Base-by-base conservation (phyloP, 2,797 vertebrate genomes). In the Botia almorhae region DNA sequence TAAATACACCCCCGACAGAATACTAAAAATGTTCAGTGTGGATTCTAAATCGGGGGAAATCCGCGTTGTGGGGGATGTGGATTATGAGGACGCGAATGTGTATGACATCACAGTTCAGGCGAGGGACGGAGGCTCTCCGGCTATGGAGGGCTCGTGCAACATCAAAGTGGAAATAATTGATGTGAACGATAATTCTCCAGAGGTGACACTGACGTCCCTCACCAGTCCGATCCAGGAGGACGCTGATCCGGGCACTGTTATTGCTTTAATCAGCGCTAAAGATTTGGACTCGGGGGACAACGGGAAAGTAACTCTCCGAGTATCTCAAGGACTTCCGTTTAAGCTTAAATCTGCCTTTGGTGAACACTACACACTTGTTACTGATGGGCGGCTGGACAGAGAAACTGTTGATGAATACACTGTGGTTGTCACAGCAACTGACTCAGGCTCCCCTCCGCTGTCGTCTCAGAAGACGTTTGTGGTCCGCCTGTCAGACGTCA, bases 91-190 rank as follows among this genome's bases (percentile, higher is more conserved):
- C 80, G 91, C 89, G 0, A 85, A 82, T 81, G 91, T 91, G 56
- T 96, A 97, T 83, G 96, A 98, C 87, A 94, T 99, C 85, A 95
- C 96, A 0, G 91, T 97, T 64, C 94, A 95, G 93, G 97, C 95
- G 79, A 93, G 94, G 48, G 98, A 99, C 0, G 92, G 94, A 2
- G 98, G 98, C 4, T 94, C 94, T 69, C 96, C 96, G 0, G 96
- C 97, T 73, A 95, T 98, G 95, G 95, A 97, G 86, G 96, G 96
- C n/a, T 96, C 97, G 14, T 98, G 97, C 50, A 95, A 96, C 81
- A 93, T 99, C 85, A 95, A 95, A 68, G 93, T 99, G 55, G 94
- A 97, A 80, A 89, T 99, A 64, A 89, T 91, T 23, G 98, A 99
- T 55, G 91, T 90, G 83, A 99, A 99, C 50, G 97, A 99, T 90